Evolutionary conservation across 2,113 vertebrate species (phyloP).

Genomic region (Megaceryle torquata): DNA sequence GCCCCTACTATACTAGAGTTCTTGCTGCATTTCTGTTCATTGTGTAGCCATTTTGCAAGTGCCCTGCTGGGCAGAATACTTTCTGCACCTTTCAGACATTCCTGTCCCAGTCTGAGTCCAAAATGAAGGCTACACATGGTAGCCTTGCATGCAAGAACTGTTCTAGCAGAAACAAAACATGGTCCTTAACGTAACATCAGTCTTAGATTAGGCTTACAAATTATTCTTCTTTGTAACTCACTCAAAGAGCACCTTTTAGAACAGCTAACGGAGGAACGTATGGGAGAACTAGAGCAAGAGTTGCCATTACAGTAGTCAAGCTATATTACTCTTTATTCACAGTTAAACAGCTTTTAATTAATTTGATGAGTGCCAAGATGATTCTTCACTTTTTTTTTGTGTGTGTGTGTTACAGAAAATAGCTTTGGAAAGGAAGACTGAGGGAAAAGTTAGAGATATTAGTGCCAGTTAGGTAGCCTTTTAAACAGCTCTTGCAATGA

Average conservation of each 20-base stretch:
- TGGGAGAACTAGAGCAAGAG: neutral
- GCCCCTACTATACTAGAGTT: neutral
- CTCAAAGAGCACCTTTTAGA: neutral
- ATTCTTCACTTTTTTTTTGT: neutral
- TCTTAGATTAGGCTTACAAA: neutral
- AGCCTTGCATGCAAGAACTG: neutral
- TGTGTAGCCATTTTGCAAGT: neutral
- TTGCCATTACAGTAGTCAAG: neutral
- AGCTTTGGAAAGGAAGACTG: neutral
- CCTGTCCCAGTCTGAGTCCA: neutral
- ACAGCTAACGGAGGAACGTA: neutral
- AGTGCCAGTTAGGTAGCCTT: neutral
- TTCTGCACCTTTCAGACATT: neutral
- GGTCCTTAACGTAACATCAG: neutral
- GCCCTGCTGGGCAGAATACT: neutral
- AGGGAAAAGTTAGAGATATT: neutral
- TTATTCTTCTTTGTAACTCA: neutral
- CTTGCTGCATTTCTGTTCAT: neutral
- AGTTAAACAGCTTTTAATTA: neutral
- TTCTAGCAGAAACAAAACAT: neutral
- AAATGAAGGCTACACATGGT: rapidly evolving
- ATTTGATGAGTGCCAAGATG: neutral
- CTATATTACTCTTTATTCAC: neutral
- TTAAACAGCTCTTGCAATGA: neutral
- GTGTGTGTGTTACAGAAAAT: neutral